Base-by-base conservation (phyloP, 2,888 invertebrate species). In the Stegana nigrithorax region DNA sequence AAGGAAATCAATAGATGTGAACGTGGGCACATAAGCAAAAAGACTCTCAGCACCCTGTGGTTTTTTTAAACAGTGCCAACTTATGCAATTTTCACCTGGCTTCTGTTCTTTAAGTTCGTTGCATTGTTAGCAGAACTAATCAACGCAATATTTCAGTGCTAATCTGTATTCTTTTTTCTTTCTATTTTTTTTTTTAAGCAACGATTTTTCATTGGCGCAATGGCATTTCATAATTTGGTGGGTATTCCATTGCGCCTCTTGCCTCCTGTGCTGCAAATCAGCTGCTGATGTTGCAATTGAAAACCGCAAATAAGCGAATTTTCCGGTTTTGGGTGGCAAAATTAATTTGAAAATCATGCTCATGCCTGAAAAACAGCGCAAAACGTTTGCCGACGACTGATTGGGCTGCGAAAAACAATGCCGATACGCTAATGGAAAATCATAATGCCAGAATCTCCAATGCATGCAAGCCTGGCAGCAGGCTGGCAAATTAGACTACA, bases 301-400 rank as follows among this genome's bases (percentile, higher is more conserved):
- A 53, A 53, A 53, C 53, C 32, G 32, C 53, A 53, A 32, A 53
- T 53, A 53, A 53, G 19, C 32, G 21, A 53, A 32, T 32, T 32
- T 53, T 32, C n/a, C n/a, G 29, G 8, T 19, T n/a, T 21, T 19
- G 21, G 21, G 17, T 21, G 53, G 32, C 12, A 21, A 32, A 53
- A 53, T 53, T 53, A 53, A 53, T 53, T 53, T 53, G 53, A 32
- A 32, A 32, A 53, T 53, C 32, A 53, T 53, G 32, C 32, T 12
- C n/a, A 47, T 27, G 29, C n/a, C 27, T 17, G 12, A 1, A 27
- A 51, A 27, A 51, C 4, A 1, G 14, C 17, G 39, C 39, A n/a
- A 39, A 39, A 39, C 17, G 17, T 39, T 39, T n/a, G 12, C 17
- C 39, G n/a, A 39, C 5, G 39, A 39, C n/a, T n/a, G n/a, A n/a